Conservation (phyloP, 2,888 invertebrate species). For the Agrotis puta region DNA sequence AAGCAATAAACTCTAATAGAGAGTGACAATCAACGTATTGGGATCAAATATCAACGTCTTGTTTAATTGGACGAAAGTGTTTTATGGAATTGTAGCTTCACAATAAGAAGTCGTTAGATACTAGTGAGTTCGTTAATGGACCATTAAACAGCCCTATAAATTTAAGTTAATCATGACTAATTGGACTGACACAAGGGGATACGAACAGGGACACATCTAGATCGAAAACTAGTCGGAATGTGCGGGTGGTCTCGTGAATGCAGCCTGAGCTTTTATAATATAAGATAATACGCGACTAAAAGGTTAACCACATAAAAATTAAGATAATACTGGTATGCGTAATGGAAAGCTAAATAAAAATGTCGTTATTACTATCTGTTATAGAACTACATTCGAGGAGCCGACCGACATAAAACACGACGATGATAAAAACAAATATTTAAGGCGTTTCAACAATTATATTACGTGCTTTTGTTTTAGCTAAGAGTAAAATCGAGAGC, state of each 20-base stretch:
- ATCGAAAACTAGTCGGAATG: conserved; percentile 63
- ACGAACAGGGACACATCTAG: conserved; percentile 67
- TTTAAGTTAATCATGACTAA: conserved; percentile 90
- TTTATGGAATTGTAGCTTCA: conserved; percentile 83
- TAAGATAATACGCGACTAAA: conserved; percentile 81
- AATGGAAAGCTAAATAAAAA: conserved; percentile 75
- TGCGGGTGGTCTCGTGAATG: conserved; percentile 85
- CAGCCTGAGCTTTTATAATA: conserved; percentile 75
- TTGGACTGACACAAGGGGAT: conserved; percentile 82
- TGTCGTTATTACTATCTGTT: conserved; percentile 75
- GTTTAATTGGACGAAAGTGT: conserved; percentile 85
- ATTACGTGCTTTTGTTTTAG: conserved; percentile 52
- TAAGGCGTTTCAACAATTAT: conserved; percentile 57
- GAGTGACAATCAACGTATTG: conserved; percentile 69
- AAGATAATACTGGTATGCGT: conserved; percentile 81
- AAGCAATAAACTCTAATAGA: conserved; percentile 67
- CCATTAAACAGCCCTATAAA: conserved; percentile 88
- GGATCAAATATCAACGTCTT: conserved; percentile 79
- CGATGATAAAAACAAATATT: conserved; percentile 72
- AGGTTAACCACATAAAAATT: conserved; percentile 84
- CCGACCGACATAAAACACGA: conserved; percentile 70
- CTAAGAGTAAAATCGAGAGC: conserved; percentile 50
- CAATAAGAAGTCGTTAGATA: conserved; percentile 85
- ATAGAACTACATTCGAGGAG: conserved; percentile 73
- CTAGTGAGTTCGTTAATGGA: conserved; percentile 85